A percentile compares a stretch with the other conserved stretches of the same genome.
Evolutionary conservation across 2,797 vertebrate species (phyloP).

Genomic region (Rhabdomys pumilio): DNA sequence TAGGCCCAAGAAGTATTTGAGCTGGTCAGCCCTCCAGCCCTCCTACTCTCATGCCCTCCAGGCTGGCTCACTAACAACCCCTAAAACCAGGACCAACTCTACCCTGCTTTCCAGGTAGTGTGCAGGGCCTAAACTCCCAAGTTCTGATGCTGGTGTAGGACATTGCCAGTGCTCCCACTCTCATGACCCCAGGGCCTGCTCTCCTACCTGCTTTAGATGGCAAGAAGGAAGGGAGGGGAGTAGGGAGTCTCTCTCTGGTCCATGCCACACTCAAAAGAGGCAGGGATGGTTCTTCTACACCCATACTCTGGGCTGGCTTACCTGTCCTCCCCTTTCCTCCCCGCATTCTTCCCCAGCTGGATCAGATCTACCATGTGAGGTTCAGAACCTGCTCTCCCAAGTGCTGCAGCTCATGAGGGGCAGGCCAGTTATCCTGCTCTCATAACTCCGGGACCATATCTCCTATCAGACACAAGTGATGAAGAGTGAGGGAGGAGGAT

Average conservation of each 20-base stretch:
- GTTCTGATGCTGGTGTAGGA: neutral
- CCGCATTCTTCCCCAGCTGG: rapidly evolving
- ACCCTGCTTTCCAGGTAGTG: neutral
- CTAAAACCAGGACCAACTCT: neutral
- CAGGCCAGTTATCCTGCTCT: neutral
- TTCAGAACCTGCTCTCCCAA: neutral
- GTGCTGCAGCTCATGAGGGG: neutral
- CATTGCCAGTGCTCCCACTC: neutral
- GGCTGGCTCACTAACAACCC: too few species aligned
- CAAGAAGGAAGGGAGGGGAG: neutral
- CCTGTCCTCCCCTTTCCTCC: too few species aligned
- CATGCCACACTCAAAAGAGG: neutral
- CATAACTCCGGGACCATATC: neutral
- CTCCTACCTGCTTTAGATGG: neutral
- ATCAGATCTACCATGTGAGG: neutral
- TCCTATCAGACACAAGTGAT: neutral
- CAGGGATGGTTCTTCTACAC: neutral
- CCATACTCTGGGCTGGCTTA: neutral
- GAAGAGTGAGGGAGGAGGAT: neutral
- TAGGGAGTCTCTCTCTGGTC: neutral
- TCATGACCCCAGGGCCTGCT: neutral
- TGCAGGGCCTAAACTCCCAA: neutral
- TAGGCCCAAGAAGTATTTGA: neutral
- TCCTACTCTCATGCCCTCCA: neutral
- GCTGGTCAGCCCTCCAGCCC: neutral